Base-by-base conservation (phyloP, 2,113 vertebrate genomes). In the Hepsetus odoe region DNA sequence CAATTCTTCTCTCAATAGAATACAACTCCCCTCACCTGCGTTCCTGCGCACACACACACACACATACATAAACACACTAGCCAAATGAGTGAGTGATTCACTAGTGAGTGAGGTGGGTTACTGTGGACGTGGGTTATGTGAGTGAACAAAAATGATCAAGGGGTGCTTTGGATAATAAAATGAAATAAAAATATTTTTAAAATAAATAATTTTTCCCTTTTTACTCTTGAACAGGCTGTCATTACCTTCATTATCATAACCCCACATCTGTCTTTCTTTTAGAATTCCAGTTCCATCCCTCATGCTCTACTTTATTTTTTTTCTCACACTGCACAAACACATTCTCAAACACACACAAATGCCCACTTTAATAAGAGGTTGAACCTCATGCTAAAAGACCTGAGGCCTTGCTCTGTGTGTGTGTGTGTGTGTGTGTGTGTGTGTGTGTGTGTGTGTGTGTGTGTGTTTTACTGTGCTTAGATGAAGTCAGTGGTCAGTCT, bases 1-100 rank as follows among this genome's bases (percentile, higher is more conserved):
- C 64, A 53, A 20, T 42, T 51, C 46, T 77, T 38, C 61, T 35
- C 64, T 64, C 70, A 26, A 77, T 30, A 77, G 58, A 66, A 42
- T 58, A 80, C 51, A 28, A 87, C 86, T 84, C 81, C 38, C 65
- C 72, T 67, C 65, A 80, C 77, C 77, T 79, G 77, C 72, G 61
- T 22, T 11, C 32, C 20, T 13, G 18, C 33, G 14, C 76, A 67
- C 70, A 80, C 64, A 77, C 56, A 66, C 33, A 58, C 46, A 46
- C 56, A 30, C 5, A 18, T 14, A 32, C 9, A n/a, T n/a, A 76
- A 18, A 51, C 14, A 72, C 5, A n/a, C 18, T 46, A 71, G 26
- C 1, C 2, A 71, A 20, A 14, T 33, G 14, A 62, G 67, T 78
- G 56, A 38, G 76, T 68, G 56, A 30, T n/a, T n/a, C n/a, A n/a